Evolutionary conservation across 2,888 invertebrate genomes (phyloP), one percentile per base, ranked within the genome.

Genomic region (Selenia dentaria): DNA sequence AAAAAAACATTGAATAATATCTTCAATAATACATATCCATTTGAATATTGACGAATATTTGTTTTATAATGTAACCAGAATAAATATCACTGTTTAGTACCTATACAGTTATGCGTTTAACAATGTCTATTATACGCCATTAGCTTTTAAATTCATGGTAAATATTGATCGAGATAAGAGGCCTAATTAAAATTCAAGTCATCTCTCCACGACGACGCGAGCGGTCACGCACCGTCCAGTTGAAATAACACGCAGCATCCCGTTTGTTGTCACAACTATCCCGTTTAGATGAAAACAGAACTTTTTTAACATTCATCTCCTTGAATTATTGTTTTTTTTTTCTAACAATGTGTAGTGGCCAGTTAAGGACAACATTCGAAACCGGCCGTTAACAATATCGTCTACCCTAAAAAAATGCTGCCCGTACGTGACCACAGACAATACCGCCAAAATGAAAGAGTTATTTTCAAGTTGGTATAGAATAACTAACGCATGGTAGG

Each of bases 221-320:
- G 45, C 64, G 37, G 68, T 74, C 82, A 81, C 77, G 81, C 74
- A 64, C 70, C 69, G 81, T 78, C 85, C 89, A 88, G 87, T 86
- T 88, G 87, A 63, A 84, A 84, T 72, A 88, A 89, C 87, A 88
- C 57, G 29, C 87, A 89, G 89, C 85, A 85, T 87, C 85, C 81
- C 64, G 61, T 51, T 51, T 75, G 63, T 79, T 77, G 67, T 73
- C 68, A 71, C 67, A 70, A 67, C 62, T 61, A 65, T 72, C 70
- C 70, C 68, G 67, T 70, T 70, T 64, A 66, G 65, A 60, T 57
- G 48, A 63, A 70, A 72, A 75, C 71, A 62, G 64, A 60, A 63
- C 52, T 36, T 43, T 43, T 47, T 12, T 27, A 45, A 11, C 42
- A 52, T 14, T 42, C 36, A 44, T 51, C 51, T 54, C 54, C 45